Conservation (phyloP, 2,113 vertebrate genomes). For the Mellivora capensis region DNA sequence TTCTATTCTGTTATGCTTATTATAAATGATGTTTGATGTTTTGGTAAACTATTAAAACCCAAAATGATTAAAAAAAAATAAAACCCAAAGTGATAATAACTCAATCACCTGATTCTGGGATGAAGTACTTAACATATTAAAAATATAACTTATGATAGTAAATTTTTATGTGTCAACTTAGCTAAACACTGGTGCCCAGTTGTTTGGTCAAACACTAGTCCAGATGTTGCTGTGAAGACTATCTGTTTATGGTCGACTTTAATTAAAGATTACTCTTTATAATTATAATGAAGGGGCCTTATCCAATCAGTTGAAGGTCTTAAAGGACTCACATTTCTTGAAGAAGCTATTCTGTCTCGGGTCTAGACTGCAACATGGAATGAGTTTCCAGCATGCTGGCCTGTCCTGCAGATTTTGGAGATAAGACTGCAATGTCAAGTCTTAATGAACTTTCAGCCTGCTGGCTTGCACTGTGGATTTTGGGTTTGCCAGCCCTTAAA, state of each 20-base stretch:
- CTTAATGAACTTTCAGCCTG: neutral
- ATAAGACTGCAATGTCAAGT: neutral
- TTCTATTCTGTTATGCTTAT: neutral
- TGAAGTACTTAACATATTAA: neutral
- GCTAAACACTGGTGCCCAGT: neutral
- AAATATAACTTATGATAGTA: neutral
- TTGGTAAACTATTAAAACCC: neutral
- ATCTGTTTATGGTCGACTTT: neutral
- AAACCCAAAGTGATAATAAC: neutral
- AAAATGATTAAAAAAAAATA: neutral
- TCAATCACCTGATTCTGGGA: neutral
- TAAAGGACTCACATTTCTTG: neutral
- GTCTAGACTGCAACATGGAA: neutral
- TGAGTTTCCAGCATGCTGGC: neutral
- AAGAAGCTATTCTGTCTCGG: neutral
- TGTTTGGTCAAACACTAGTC: neutral
- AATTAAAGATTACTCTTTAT: neutral
- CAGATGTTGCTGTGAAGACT: neutral
- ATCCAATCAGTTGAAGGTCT: neutral
- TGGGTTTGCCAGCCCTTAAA: neutral
- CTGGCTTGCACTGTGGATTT: neutral
- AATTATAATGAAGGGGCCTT: neutral
- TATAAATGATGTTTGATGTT: neutral
- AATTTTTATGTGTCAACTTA: neutral
- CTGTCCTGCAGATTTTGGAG: neutral